A percentile compares a stretch with the other conserved stretches of the same genome.
These are phyloP conservation scores for Zingel zingel DNA, from an alignment of 2,113 vertebrate species.

Conservation along the genomic window DNA sequence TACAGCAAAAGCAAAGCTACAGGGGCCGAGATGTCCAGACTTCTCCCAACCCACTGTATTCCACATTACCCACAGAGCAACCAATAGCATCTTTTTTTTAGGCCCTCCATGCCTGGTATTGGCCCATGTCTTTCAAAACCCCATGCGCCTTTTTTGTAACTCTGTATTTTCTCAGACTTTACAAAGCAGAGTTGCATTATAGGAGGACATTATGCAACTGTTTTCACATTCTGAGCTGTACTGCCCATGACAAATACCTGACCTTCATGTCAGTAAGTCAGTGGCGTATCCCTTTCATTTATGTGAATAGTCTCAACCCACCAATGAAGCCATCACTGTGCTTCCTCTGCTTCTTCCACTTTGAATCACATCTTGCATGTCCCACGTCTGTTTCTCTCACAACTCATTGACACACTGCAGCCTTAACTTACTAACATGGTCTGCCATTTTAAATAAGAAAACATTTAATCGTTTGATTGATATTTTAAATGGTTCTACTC, in stretches of 20 bases:
- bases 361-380: not conserved
- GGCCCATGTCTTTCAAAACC: not conserved
- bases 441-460: not conserved
- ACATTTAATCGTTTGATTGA: not conserved
- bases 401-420: not conserved
- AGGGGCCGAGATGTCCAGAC: rapidly evolving
- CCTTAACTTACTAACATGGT: not conserved
- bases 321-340: not conserved
- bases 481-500: not conserved
- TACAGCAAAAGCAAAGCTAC: not conserved
- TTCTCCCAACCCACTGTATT: not conserved
- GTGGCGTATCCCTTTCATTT: not conserved
- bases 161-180: not conserved
- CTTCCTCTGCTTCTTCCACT: not conserved
- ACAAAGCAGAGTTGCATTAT: not conserved
- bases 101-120: not conserved
- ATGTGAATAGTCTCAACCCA: not conserved
- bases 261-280: not conserved
- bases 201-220: not conserved
- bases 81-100: not conserved
- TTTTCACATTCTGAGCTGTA: not conserved
- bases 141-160: not conserved
- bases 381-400: not conserved
- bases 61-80: not conserved
- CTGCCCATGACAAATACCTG: not conserved